Conservation (phyloP, 1,140 invertebrate species). For the Bombus superbus region DNA sequence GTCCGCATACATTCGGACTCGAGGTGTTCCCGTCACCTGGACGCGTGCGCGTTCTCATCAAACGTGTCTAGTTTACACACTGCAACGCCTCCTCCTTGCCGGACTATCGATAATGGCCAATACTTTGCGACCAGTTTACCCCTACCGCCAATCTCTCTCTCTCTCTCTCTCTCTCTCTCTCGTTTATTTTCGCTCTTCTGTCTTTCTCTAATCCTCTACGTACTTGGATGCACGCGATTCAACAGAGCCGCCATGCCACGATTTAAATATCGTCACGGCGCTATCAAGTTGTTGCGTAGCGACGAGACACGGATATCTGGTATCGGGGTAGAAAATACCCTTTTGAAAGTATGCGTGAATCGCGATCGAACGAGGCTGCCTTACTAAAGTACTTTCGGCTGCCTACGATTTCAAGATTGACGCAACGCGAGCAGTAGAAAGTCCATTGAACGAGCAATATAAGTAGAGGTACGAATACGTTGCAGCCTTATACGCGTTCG, state of each 20-base stretch:
- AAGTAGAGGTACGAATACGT: conserved; percentile 40
- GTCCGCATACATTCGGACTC: conserved; percentile 21
- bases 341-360: too few species aligned
- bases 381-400: too few species aligned
- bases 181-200: not conserved
- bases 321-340: too few species aligned
- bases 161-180: not conserved
- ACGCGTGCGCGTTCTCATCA: conserved; percentile 54
- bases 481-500: conserved; percentile 8
- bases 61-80: conserved; percentile 3
- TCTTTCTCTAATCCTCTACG: too few species aligned
- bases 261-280: too few species aligned
- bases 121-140: conserved; percentile 6
- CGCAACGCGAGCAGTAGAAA: conserved; percentile 46
- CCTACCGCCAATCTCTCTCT: not conserved
- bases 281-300: too few species aligned
- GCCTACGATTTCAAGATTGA: not conserved
- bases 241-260: too few species aligned
- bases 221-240: too few species aligned
- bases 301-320: too few species aligned
- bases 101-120: conserved; percentile 1
- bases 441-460: conserved; percentile 44
- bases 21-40: conserved; percentile 64
- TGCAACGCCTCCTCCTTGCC: conserved; percentile 21
- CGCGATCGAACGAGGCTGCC: too few species aligned